These are phyloP conservation scores for Dendrocincla tyrannina DNA, from an alignment of 2,797 vertebrate genomes.

Conservation along the genomic window DNA sequence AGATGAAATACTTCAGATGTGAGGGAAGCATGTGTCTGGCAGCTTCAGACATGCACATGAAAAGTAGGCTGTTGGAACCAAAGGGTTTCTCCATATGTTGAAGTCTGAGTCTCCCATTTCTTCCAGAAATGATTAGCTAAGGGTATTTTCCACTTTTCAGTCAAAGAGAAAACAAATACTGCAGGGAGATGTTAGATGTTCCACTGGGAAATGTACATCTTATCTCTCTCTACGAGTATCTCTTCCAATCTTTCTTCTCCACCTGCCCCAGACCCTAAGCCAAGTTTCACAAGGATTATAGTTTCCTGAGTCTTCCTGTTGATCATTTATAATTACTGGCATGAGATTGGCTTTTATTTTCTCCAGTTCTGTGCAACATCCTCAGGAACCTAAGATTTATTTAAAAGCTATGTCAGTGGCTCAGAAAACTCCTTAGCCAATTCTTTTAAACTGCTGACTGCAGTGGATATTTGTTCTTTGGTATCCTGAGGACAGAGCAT, in stretches of 20 bases:
- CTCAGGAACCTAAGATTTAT: neutral
- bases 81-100: constrained; percentile 52
- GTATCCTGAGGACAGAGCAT: neutral
- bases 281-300: neutral
- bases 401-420: neutral
- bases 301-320: constrained; percentile 14
- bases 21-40: constrained; percentile 63
- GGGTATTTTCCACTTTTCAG: constrained; percentile 62
- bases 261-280: neutral
- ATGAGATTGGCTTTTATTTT: neutral
- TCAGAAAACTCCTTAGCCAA: neutral
- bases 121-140: constrained; percentile 65
- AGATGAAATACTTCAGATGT: constrained; percentile 43
- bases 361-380: neutral
- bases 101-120: constrained; percentile 36
- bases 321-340: constrained; percentile 25
- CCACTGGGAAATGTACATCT: constrained; percentile 23
- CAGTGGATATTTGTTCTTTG: neutral
- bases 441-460: neutral
- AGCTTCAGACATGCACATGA: constrained; percentile 41
- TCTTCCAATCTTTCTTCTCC: neutral
- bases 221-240: neutral
- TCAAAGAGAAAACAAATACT: constrained; percentile 28
- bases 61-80: constrained; percentile 56
- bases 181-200: neutral